Base-by-base conservation (phyloP, 2,888 invertebrate genomes). In the Apodemia zela region DNA sequence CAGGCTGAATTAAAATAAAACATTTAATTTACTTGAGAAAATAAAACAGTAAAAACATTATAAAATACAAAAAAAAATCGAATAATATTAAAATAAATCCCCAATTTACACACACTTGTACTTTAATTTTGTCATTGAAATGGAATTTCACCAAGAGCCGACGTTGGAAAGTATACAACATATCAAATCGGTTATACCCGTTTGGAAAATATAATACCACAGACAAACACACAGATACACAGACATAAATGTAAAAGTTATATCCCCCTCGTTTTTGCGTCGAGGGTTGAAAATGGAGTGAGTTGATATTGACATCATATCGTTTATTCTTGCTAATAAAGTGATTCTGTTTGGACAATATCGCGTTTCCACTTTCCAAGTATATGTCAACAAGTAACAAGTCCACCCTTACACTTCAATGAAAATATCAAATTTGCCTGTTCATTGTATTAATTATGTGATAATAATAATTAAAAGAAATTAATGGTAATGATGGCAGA, bases 261-360 rank as follows among this genome's bases (percentile, higher is more conserved):
- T 5, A 29, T 0, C 0, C 6, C 15, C 5, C 7, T 45, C 45
- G 0, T 45, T 45, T 4, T 45, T 45, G n/a, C 45, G 4, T 45
- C 45, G 45, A 45, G 45, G 7, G 15, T n/a, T 45, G n/a, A 13
- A 54, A 54, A n/a, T 29, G 25, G 11, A 54, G 54, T 15, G 15
- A 25, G 7, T n/a, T 15, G 15, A 25, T 29, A 21, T 54, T 54
- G 54, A 54, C 51, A 21, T 54, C 21, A 15, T 45, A 45, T 45
- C 45, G n/a, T n/a, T n/a, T 45, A 45, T 45, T 54, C 15, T 29
- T 29, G 29, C 15, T 29, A 29, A 57, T 57, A 29, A 57, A 21
- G 25, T 57, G 54, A 57, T 25, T 25, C 25, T 25, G 54, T 57
- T 57, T 15, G 15, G 15, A 25, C 54, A 15, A 57, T 57, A 57